Conservation (phyloP, 1,140 invertebrate genomes). For the Zaprionus tsacasi region DNA sequence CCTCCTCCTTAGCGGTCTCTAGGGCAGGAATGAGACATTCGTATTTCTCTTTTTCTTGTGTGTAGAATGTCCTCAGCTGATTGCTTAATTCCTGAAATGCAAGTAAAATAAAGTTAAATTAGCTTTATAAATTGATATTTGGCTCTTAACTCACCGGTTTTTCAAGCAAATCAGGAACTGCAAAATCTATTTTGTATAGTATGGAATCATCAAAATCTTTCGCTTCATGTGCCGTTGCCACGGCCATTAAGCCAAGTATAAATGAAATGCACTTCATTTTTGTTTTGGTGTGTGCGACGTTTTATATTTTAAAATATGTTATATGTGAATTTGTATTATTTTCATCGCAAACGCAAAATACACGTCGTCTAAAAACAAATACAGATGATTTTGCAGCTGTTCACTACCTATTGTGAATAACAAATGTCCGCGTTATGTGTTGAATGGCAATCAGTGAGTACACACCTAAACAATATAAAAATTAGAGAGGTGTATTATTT, state of each 20-base stretch:
- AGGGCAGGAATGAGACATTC: slow-evolving; percentile 90
- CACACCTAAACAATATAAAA: neutral
- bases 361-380: slow-evolving; percentile 65
- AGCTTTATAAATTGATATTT: neutral
- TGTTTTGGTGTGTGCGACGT: neutral
- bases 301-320: slow-evolving; percentile 21
- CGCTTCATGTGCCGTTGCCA: slow-evolving; percentile 85
- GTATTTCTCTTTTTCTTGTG: slow-evolving; percentile 89
- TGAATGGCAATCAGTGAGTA: slow-evolving; percentile 24
- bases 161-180: slow-evolving; percentile 85
- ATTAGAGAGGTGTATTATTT: neutral
- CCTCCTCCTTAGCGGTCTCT: slow-evolving; percentile 86
- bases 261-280: slow-evolving; percentile 5
- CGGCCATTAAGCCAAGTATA: slow-evolving; percentile 36
- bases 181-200: slow-evolving; percentile 92
- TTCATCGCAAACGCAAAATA: slow-evolving; percentile 45
- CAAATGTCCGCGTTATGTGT: neutral
- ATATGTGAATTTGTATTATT: slow-evolving; percentile 21
- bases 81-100: slow-evolving; percentile 84
- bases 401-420: slow-evolving; percentile 21
- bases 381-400: slow-evolving; percentile 43
- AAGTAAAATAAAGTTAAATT: neutral
- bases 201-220: slow-evolving; percentile 93
- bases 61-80: slow-evolving; percentile 86
- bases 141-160: slow-evolving; percentile 53